Conservation (phyloP, 2,113 vertebrate species). For the Heliornis fulica region DNA sequence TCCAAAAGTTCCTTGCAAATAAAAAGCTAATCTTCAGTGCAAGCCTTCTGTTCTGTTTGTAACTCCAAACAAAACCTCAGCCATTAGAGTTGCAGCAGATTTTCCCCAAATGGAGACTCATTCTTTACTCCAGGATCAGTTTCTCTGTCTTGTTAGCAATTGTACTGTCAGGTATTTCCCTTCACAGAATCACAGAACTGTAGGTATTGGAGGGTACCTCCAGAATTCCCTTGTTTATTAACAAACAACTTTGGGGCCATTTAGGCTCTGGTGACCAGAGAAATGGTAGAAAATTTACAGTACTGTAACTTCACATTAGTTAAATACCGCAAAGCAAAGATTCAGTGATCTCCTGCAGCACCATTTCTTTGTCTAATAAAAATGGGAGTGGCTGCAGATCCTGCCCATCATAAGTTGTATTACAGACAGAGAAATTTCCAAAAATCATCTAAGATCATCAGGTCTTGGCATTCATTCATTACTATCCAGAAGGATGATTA, state of each 20-base stretch:
- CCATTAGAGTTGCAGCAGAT: neutral
- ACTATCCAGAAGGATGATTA: neutral
- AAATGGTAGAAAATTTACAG: neutral
- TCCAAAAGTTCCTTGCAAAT: neutral
- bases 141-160: neutral
- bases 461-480: neutral
- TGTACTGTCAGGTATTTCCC: neutral
- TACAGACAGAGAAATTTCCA: neutral
- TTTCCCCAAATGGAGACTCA: neutral
- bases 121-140: neutral
- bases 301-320: neutral
- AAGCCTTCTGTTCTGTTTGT: neutral
- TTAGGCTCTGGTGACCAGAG: neutral
- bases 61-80: neutral
- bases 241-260: neutral
- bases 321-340: neutral
- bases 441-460: neutral
- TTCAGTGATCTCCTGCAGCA: neutral
- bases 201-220: no score
- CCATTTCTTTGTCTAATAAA: neutral
- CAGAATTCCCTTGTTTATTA: neutral
- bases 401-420: neutral
- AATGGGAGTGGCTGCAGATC: neutral
- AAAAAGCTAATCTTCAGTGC: neutral
- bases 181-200: no score